phyloP scores from a whole-genome alignment of 2,888 invertebrate species.

The Campoplex nolae region DNA sequence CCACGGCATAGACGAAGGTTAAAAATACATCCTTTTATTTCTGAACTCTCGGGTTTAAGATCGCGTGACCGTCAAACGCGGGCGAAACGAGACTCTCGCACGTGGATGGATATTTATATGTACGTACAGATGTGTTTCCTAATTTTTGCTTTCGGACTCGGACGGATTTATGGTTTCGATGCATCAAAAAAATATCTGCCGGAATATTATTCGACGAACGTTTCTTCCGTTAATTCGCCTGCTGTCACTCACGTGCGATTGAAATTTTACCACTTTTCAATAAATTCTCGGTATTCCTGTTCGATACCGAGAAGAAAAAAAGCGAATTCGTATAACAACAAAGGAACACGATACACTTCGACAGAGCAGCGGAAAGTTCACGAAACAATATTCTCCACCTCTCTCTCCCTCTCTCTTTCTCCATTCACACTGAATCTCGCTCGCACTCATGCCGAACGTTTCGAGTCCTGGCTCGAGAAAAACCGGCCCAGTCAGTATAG shows the following conservation, averaged over 20 bases:
- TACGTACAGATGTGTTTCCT: slow-evolving; percentile 9
- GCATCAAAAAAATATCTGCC: not conserved
- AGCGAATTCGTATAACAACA: not conserved
- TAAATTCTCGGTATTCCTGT: not conserved
- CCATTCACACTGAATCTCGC: not conserved
- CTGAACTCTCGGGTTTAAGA: slow-evolving; percentile 53
- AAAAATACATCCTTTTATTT: slow-evolving; percentile 71
- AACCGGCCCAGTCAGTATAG: slow-evolving; percentile 51
- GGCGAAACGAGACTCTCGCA: slow-evolving; percentile 45
- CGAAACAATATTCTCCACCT: slow-evolving; percentile 15
- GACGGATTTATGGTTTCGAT: slow-evolving; percentile 4
- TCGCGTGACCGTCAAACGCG: slow-evolving; percentile 66
- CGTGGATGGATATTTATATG: slow-evolving; percentile 39
- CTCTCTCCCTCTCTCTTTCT: not conserved
- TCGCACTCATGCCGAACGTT: slow-evolving; percentile 18
- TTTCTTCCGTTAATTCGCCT: not conserved
- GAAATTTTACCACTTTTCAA: not conserved
- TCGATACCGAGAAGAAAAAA: not conserved
- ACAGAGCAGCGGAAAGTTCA: slow-evolving; percentile 7
- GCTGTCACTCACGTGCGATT: not conserved
- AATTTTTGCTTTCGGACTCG: slow-evolving; percentile 6
- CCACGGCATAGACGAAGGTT: slow-evolving; percentile 51
- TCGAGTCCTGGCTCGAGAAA: slow-evolving; percentile 17
- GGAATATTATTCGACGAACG: slow-evolving; percentile 1
- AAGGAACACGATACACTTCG: not conserved